Evolutionary conservation across 2,797 vertebrate genomes (phyloP).

Genomic region (Phoxinus dragarum): DNA sequence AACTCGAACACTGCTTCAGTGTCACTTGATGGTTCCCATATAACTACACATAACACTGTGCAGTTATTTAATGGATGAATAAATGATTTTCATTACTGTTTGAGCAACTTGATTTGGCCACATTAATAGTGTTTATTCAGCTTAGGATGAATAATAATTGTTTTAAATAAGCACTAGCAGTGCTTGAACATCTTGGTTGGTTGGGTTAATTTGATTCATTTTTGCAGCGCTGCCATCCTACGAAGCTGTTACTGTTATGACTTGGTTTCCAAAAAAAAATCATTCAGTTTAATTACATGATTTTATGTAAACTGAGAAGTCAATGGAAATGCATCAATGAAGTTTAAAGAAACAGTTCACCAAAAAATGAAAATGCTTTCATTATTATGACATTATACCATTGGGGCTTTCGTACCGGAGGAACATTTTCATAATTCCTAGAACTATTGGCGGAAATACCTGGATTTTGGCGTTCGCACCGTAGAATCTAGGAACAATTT

Average conservation of each 20-base stretch:
- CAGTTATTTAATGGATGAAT: too few species aligned
- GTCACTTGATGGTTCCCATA: too few species aligned
- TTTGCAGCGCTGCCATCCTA: not conserved
- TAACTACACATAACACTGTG: too few species aligned
- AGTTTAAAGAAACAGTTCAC: not conserved
- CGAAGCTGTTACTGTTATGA: not conserved
- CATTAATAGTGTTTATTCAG: not conserved
- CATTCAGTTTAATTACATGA: not conserved
- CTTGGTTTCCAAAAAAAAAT: not conserved
- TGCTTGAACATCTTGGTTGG: not conserved
- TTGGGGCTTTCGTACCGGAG: too few species aligned
- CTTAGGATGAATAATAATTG: not conserved
- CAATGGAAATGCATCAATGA: not conserved
- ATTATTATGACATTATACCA: not conserved
- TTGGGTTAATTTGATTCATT: not conserved
- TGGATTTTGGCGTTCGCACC: too few species aligned
- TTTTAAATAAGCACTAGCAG: not conserved
- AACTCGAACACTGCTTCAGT: not conserved
- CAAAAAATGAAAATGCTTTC: not conserved
- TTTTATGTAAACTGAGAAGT: not conserved
- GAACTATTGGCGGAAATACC: too few species aligned
- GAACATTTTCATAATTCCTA: too few species aligned
- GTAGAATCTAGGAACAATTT: too few species aligned
- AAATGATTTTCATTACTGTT: not conserved
- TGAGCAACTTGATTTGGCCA: not conserved